Evolutionary conservation across 1,140 invertebrate species (phyloP), one percentile per base, ranked within the genome.

Genomic region (Bombus balteatus): DNA sequence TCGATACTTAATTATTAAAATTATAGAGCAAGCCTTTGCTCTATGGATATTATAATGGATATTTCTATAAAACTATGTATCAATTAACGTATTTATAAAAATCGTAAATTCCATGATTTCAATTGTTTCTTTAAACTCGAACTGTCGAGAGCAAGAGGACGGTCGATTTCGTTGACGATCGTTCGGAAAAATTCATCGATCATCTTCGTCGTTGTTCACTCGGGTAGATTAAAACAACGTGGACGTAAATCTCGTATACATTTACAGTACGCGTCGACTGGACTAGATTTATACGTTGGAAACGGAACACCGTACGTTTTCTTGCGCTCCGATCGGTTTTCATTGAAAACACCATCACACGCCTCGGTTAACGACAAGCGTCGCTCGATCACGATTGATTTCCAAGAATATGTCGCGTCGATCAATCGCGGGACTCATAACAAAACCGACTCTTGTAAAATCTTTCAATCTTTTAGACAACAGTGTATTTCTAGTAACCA

Each of bases 221-320:
- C 10, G 10, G 34, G 13, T 41, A 39, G 68, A 62, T 53, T 28
- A 15, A 47, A 34, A 70, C 66, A 37, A 47, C 28, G 39, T 62
- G 39, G 65, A 79, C 76, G 41, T 72, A 57, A 80, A 80, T 81
- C 77, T 81, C 84, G 86, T 81, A 81, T 84, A 81, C 57, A 62
- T 81, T 78, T 89, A 85, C 47, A 86, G 70, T 89, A 83, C 84
- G 73, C 87, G 82, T 78, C 75, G 78, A 79, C 77, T 81, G 84
- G 88, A 89, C 88, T 89, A 89, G 88, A 89, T 89, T 89, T 89
- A 74, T 86, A 73, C 83, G 83, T 86, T 59, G 76, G 37, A 62
- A 83, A 76, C 59, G 66, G 80, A 73, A 34, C 83, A 37, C 47
- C 41, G 39, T 68, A 66, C 59, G 59, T 85, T 65, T 73, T 39